phyloP scores from a whole-genome alignment of 2,113 vertebrate genomes.

The Tragelaphus buxtoni region DNA sequence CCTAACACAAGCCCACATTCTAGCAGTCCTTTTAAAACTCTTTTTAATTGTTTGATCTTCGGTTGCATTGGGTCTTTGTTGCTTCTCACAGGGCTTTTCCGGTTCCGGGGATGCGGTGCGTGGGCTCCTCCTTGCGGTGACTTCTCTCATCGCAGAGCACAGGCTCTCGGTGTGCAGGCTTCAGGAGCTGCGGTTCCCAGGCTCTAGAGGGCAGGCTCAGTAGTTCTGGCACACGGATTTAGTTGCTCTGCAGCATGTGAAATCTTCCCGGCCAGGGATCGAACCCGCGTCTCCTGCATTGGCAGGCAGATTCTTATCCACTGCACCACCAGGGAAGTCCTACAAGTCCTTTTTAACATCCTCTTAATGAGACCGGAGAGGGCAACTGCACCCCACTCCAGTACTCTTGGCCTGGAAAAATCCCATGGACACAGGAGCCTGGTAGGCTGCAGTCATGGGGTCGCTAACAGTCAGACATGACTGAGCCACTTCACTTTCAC shows the following conservation, averaged over 20 bases:
- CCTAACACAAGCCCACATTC: background rate
- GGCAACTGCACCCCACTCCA: no score
- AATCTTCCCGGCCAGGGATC: background rate
- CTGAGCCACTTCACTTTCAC: no score
- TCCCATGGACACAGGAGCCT: no score
- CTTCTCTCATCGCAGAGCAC: background rate
- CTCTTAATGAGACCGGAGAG: background rate
- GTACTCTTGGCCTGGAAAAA: no score
- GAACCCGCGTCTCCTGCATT: background rate
- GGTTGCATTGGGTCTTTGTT: background rate
- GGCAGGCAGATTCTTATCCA: background rate
- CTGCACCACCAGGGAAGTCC: background rate
- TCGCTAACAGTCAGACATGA: no score
- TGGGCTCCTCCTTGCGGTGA: background rate
- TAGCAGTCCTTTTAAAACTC: background rate
- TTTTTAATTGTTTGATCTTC: background rate
- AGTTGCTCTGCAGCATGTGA: background rate
- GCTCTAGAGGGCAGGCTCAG: background rate
- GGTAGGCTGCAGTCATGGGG: no score
- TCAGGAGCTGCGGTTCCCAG: background rate
- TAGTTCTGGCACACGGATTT: background rate
- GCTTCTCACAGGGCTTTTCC: background rate
- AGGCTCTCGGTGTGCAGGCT: background rate
- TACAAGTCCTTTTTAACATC: background rate
- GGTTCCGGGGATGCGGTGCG: background rate